Evolutionary conservation across 2,113 vertebrate species (phyloP), one percentile per base, ranked within the genome.

Genomic region (Labrus mixtus): DNA sequence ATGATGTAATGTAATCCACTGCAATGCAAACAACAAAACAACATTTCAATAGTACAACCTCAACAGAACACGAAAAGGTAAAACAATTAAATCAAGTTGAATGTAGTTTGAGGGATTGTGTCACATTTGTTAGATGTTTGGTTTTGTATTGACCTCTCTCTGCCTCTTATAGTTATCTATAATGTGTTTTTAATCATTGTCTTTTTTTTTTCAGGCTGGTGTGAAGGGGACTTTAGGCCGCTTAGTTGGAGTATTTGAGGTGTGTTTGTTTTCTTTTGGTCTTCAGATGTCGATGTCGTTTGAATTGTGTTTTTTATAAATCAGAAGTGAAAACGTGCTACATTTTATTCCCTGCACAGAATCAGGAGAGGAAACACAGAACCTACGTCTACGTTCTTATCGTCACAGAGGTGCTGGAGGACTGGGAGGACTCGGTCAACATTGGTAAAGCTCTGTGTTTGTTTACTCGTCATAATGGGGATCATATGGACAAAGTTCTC

Each of bases 381-480:
- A 99, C 98, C 0, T 99, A 96, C 13, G 98, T 99, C 76, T 99
- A 99, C 58, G 97, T 99, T 83, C 96, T 99, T 36, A 94, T 98
- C 5, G 97, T 99, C 91, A 98, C 96, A 0, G 97, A 99, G 87
- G 94, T 99, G 81, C 94, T 99, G 92, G 96, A 98, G 86, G 97
- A 99, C 91, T 99, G 98, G 98, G 98, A 99, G 91, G 98, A 99
- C 92, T 99, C 97, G 0, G 95, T 98, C 76, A 99, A 95, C 93
- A 99, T 99, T 71, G 98, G 98, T 99, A 90, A 95, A 65, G 50
- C 37, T 12, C 57, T 33, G 3, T 41, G 23, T 78, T 71, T 86
- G 71, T 84, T 87, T 88, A 39, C 43, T 69, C 46, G 22, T 67
- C 53, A 65, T 61, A 76, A 58, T 46, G 8, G 57, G 73, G 58